Evolutionary conservation across 2,113 vertebrate species (phyloP), one percentile per base, ranked within the genome.

Genomic region (Rhodinocichla rosea): DNA sequence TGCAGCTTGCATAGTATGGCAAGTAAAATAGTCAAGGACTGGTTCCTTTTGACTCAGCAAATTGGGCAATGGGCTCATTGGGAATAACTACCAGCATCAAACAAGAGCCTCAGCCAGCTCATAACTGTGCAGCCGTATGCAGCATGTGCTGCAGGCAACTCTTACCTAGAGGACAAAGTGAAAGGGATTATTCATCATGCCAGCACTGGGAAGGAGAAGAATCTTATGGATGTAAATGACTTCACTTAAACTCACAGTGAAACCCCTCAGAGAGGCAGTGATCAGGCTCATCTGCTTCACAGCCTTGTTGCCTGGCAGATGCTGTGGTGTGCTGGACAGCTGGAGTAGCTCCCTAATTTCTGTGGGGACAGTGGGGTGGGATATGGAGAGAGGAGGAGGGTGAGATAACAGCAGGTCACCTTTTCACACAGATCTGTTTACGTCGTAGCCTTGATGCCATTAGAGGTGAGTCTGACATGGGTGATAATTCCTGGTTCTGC

Each of bases 351-450:
- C 30, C 79, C 50, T 73, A 45, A 71, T 73, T 86, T 57, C 89
- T 53, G 0, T 22, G 19, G 39, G 27, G 27, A 37, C 8, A 7
- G 22, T 2, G 3, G 6, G 1, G 5, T 24, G 24, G 30, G 22
- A 8, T 44, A 27, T 49, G 35, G n/a, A 39, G 24, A 27, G 21
- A 24, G 39, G 8, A 8, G 14, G 24, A 20, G 19, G 5, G 20
- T 55, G 27, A 55, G 23, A 8, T 70, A 47, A n/a, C 37, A 77
- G 60, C 52, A 63, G 30, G 39, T 87, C 74, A 52, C 17, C 2
- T 75, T 73, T 78, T 39, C 52, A 55, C 28, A 44, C 32, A 55
- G 11, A 27, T 78, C 49, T 69, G 27, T 70, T 90, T 35, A 35
- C 39, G 69, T 52, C 4, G 2, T 39, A 49, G 40, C 62, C 20